These are phyloP conservation scores for Lomographa bimaculata DNA, from an alignment of 2,888 invertebrate genomes.

Conservation along the genomic window DNA sequence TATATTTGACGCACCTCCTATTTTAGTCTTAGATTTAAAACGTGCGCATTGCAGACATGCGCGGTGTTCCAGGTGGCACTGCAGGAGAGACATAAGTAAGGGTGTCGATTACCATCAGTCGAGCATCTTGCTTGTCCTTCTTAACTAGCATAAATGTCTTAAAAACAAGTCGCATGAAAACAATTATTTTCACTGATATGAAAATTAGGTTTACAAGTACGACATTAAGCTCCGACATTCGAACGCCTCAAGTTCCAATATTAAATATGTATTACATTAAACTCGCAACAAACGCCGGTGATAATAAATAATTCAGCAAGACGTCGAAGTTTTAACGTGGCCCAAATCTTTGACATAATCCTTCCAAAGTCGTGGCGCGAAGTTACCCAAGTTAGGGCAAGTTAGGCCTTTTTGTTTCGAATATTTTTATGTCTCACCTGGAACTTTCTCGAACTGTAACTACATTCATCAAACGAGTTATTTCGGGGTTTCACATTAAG, in stretches of 20 bases:
- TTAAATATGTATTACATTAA: conserved; percentile 23
- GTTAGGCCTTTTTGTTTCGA: conserved; percentile 31
- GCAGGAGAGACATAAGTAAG: too few species aligned
- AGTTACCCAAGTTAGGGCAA: conserved; percentile 19
- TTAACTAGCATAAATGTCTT: too few species aligned
- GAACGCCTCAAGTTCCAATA: conserved; percentile 10
- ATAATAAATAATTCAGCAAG: conserved; percentile 35
- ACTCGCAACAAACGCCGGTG: conserved; percentile 19
- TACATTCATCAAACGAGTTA: conserved; percentile 27
- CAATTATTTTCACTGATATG: too few species aligned
- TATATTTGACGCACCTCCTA: too few species aligned
- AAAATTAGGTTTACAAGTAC: too few species aligned
- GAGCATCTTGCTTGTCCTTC: too few species aligned
- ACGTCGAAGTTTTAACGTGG: conserved; percentile 26
- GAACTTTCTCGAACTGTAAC: conserved; percentile 21
- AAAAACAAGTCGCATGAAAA: too few species aligned
- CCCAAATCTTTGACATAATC: conserved; percentile 30
- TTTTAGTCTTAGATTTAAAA: too few species aligned
- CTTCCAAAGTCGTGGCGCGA: conserved; percentile 27
- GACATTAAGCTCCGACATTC: background rate
- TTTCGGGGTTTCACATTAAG: conserved; percentile 19
- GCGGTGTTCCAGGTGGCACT: too few species aligned
- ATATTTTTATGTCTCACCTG: conserved; percentile 25
- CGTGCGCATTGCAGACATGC: too few species aligned
- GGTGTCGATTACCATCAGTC: too few species aligned